phyloP scores from a whole-genome alignment of 2,888 invertebrate species.

The Candidula unifasciata region DNA sequence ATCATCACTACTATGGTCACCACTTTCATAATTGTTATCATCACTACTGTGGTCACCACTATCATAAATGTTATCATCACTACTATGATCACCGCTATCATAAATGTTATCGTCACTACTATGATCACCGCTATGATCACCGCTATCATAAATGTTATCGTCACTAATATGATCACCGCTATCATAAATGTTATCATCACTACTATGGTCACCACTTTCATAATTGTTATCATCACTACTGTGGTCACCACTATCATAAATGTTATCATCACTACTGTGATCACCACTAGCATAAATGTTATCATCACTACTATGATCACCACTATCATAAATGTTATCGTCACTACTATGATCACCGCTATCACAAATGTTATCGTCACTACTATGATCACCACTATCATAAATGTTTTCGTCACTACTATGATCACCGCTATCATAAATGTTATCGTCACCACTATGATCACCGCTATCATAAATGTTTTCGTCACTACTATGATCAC shows the following conservation, averaged over 20 bases:
- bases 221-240: not conserved
- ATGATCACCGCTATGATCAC: not conserved
- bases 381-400: not conserved
- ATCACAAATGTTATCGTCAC: not conserved
- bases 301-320: no score
- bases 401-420: not conserved
- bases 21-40: not conserved
- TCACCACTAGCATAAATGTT: not conserved
- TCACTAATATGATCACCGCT: no score
- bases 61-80: no score
- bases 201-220: no score
- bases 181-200: no score
- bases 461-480: not conserved
- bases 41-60: not conserved
- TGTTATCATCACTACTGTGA: constrained; percentile 3
- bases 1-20: no score
- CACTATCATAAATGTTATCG: no score
- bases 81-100: constrained; percentile 3
- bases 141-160: no score
- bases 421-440: not conserved
- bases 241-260: no score
- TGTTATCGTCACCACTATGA: not conserved
- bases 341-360: not conserved
- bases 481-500: not conserved
- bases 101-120: no score